Conservation (phyloP, 2,113 vertebrate genomes). For the Caranx melampygus region DNA sequence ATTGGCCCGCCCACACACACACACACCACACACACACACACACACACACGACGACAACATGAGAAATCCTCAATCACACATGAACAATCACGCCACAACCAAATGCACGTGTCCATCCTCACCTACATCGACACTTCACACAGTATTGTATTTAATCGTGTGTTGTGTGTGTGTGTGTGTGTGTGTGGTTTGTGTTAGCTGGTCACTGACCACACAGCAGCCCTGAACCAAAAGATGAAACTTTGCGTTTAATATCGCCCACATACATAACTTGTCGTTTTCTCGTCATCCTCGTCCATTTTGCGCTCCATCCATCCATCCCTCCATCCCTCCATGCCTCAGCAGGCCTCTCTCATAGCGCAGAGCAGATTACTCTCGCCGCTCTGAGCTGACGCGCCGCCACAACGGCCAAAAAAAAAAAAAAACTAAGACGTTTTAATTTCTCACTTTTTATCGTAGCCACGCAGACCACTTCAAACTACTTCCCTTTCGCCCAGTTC, state of each 20-base stretch:
- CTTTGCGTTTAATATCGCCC: constrained; percentile 52
- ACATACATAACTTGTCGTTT: constrained; percentile 40
- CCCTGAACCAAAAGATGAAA: constrained; percentile 35
- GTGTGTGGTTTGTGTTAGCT: constrained; percentile 6
- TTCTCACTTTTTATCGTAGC: constrained; percentile 84
- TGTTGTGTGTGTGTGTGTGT: constrained; percentile 8
- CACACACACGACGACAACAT: no score
- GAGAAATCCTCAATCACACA: no score
- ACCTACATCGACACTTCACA: no score
- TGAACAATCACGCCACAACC: no score
- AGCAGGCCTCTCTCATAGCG: constrained; percentile 49
- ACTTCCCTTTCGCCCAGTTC: constrained; percentile 74
- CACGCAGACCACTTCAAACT: constrained; percentile 78
- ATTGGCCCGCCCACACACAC: no score
- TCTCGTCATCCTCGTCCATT: constrained; percentile 15
- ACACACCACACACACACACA: no score
- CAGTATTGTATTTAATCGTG: background rate
- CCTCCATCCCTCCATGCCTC: constrained; percentile 31
- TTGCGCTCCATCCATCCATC: constrained; percentile 25
- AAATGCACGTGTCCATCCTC: no score
- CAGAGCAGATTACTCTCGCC: constrained; percentile 73
- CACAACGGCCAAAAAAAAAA: constrained; percentile 49
- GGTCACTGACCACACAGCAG: constrained; percentile 68
- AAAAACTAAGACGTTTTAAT: constrained; percentile 80
- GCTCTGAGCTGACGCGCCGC: constrained; percentile 42